Evolutionary conservation across 1,140 invertebrate species (phyloP).

Genomic region (Drosophila takahashii): DNA sequence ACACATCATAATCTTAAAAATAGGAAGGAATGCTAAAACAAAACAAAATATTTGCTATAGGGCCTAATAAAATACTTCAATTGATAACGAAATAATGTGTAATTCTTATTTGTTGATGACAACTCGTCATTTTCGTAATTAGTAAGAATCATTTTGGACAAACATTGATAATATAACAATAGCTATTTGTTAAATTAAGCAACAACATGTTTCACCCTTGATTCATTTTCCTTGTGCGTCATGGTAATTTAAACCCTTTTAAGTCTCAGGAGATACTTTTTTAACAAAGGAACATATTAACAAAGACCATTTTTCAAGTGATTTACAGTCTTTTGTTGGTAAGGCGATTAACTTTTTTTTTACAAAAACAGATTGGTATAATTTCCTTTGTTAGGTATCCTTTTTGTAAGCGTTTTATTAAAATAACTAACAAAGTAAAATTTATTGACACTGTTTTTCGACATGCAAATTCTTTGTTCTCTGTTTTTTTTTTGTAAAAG

Average conservation of each 20-base stretch:
- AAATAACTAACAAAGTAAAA: not conserved
- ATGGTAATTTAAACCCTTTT: not conserved
- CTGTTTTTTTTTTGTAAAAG: not conserved
- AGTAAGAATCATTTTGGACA: not conserved
- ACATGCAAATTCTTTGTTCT: not conserved
- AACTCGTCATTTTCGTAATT: conserved; percentile 4
- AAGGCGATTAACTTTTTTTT: not conserved
- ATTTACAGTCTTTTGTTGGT: not conserved
- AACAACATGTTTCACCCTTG: not conserved
- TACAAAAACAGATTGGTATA: not conserved
- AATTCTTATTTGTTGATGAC: conserved; percentile 7
- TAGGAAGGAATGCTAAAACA: not conserved
- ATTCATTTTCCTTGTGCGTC: not conserved
- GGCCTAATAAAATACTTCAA: not conserved
- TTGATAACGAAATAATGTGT: not conserved
- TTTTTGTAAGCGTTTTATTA: not conserved
- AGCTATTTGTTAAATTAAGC: not conserved
- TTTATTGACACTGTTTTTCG: not conserved
- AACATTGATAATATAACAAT: not conserved
- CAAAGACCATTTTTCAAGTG: not conserved
- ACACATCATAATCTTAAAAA: not conserved
- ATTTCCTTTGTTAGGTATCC: not conserved
- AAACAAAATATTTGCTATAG: not conserved
- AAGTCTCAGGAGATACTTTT: not conserved
- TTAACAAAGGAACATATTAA: not conserved